phyloP scores from a whole-genome alignment of 2,113 vertebrate species.

The Heliornis fulica region DNA sequence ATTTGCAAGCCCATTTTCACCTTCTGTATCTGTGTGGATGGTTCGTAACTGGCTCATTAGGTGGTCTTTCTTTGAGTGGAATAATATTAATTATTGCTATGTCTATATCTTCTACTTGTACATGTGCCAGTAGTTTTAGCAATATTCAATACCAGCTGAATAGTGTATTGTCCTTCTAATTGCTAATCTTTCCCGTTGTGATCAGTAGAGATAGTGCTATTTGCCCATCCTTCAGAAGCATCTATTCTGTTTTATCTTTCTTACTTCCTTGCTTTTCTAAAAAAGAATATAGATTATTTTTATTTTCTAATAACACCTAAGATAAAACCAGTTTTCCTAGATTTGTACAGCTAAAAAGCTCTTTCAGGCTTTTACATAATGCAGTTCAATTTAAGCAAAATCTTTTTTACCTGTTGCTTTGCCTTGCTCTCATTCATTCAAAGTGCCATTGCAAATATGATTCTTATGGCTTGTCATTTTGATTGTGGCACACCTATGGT shows the following conservation, averaged over 20 bases:
- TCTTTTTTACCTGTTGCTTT: neutral
- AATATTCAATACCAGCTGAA: neutral
- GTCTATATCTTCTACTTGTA: neutral
- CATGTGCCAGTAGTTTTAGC: neutral
- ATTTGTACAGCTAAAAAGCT: neutral
- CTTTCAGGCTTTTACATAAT: neutral
- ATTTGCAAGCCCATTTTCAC: neutral
- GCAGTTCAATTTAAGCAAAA: neutral
- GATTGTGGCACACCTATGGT: neutral
- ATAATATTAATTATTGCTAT: neutral
- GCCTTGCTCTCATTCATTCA: neutral
- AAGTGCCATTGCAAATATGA: neutral
- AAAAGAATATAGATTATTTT: neutral
- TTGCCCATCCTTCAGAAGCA: neutral
- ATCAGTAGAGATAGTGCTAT: neutral
- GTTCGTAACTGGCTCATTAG: neutral
- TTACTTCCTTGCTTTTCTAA: neutral
- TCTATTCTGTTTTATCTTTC: neutral
- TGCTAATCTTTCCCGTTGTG: neutral
- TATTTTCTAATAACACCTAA: neutral
- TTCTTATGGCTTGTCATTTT: neutral
- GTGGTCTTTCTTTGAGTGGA: neutral
- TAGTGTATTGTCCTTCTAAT: neutral
- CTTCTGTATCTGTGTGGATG: neutral
- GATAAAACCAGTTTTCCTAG: neutral